Conservation (phyloP, 2,797 vertebrate species). For the Orestias chungarensis region DNA sequence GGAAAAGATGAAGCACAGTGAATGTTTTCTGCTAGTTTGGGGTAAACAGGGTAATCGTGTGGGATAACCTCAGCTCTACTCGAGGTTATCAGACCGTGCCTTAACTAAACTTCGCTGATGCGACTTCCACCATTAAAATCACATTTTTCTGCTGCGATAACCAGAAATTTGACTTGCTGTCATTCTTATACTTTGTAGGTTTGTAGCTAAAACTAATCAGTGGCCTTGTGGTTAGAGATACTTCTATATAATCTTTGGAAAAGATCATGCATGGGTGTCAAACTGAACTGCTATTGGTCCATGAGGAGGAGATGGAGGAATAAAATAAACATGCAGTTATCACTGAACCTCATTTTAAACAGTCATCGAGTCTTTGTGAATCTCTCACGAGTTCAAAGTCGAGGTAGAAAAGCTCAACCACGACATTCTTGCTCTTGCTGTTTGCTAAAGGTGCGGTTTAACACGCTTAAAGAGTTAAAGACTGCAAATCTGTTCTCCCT, state of each 20-base stretch:
- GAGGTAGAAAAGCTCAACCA: background rate
- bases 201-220: background rate
- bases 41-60: too few species aligned
- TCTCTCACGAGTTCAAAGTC: slow-evolving; percentile 1
- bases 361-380: background rate
- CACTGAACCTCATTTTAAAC: background rate
- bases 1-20: too few species aligned
- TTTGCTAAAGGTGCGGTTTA: background rate
- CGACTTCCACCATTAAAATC: too few species aligned
- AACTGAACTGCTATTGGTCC: background rate
- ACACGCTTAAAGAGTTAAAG: background rate
- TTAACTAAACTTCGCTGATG: background rate
- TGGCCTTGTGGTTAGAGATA: background rate
- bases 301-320: background rate
- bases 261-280: background rate
- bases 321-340: background rate
- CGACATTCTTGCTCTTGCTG: background rate
- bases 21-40: too few species aligned
- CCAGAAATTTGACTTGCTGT: background rate
- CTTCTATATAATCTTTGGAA: background rate
- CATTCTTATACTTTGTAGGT: too few species aligned
- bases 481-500: background rate
- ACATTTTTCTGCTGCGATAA: background rate
- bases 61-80: too few species aligned
- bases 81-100: too few species aligned